phyloP scores from a whole-genome alignment of 2,888 invertebrate genomes.

The Drosophila colorata region DNA sequence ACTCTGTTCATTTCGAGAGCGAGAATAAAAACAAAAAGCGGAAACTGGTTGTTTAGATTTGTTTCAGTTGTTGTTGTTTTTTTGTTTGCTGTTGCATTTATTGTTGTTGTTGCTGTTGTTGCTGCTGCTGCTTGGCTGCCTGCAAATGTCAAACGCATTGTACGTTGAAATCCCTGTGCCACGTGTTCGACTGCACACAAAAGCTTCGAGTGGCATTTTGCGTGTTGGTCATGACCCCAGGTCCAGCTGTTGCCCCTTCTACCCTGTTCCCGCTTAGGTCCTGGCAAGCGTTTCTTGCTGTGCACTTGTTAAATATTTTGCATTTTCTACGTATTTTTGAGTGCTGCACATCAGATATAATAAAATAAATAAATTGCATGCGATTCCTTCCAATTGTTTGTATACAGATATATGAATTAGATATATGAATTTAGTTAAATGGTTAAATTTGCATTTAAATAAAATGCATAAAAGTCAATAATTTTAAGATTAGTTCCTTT shows the following conservation, averaged over 20 bases:
- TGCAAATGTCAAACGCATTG: slow-evolving; percentile 63
- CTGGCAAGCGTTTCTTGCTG: background rate
- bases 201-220: slow-evolving; percentile 39
- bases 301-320: slow-evolving; percentile 27
- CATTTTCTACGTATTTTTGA: slow-evolving; percentile 18
- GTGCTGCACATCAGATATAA: slow-evolving; percentile 9
- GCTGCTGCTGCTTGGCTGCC: slow-evolving; percentile 17
- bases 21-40: slow-evolving; percentile 6
- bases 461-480: no score
- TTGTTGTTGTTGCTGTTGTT: slow-evolving; percentile 6
- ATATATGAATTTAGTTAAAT: slow-evolving; percentile 23
- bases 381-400: slow-evolving; percentile 14
- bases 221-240: slow-evolving; percentile 8
- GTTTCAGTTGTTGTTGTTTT: slow-evolving; percentile 14
- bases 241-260: background rate
- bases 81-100: slow-evolving; percentile 8
- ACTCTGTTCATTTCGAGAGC: no score
- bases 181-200: slow-evolving; percentile 41
- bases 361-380: slow-evolving; percentile 28
- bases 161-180: slow-evolving; percentile 36
- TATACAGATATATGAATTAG: slow-evolving; percentile 18
- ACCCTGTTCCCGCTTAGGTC: background rate
- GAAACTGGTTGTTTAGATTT: slow-evolving; percentile 53
- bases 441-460: background rate
- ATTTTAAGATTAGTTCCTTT: background rate